These are phyloP conservation scores for Oncorhynchus keta DNA, from an alignment of 2,113 vertebrate genomes.

Conservation along the genomic window DNA sequence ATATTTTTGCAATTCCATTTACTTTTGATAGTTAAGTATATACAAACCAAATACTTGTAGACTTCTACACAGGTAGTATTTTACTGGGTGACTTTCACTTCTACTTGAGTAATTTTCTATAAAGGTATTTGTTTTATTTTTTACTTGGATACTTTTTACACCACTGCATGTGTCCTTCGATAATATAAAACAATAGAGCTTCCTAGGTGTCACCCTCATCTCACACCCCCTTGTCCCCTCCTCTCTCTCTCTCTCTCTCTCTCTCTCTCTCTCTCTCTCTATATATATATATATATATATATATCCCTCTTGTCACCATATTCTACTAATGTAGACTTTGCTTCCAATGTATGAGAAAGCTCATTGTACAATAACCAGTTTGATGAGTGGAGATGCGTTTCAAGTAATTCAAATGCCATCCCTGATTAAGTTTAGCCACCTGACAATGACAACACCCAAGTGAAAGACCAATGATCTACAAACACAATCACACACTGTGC, in stretches of 20 bases:
- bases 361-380: not conserved
- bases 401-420: not conserved
- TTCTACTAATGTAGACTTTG: no score
- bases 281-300: no score
- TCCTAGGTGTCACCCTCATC: not conserved
- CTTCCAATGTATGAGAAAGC: not conserved
- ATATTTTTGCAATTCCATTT: no score
- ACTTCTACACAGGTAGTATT: no score
- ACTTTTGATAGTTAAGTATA: no score
- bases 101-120: no score
- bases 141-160: no score
- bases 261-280: not conserved
- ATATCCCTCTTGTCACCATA: not conserved
- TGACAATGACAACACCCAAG: conserved; percentile 18
- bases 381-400: not conserved
- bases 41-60: no score
- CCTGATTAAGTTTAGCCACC: not conserved
- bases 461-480: not conserved
- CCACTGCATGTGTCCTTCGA: not conserved
- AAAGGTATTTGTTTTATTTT: no score
- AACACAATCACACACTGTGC: not conserved
- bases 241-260: no score
- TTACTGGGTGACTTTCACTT: no score
- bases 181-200: not conserved
- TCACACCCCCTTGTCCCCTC: not conserved